Evolutionary conservation across 2,888 invertebrate species (phyloP).

Genomic region (Tetropium fuscum): DNA sequence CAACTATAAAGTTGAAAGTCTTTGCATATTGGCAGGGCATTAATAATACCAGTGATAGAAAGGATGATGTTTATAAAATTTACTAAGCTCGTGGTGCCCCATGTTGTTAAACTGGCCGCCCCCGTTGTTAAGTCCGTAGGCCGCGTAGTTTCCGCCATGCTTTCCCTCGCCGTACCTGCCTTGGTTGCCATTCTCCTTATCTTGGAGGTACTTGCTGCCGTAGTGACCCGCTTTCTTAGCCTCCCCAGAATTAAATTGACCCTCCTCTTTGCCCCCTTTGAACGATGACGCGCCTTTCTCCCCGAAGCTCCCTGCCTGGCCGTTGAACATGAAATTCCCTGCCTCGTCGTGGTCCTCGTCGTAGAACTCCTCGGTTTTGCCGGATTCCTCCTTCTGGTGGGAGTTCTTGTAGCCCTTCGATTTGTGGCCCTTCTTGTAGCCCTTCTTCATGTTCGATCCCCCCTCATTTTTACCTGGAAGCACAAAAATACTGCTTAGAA

Average conservation of each 20-base stretch:
- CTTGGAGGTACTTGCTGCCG: conserved; percentile 68
- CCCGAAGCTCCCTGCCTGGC: conserved; percentile 71
- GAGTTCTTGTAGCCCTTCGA: conserved; percentile 76
- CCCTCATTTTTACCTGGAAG: conserved; percentile 68
- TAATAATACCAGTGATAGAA: conserved; percentile 57
- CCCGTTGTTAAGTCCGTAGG: conserved; percentile 71
- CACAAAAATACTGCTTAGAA: too few species aligned
- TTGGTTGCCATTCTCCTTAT: conserved; percentile 72
- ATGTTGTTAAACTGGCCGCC: conserved; percentile 71
- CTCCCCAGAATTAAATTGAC: conserved; percentile 69
- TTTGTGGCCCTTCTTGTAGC: conserved; percentile 74
- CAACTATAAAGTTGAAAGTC: conserved; percentile 1
- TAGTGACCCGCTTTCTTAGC: conserved; percentile 72
- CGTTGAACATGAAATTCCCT: conserved; percentile 70
- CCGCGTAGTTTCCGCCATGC: conserved; percentile 70
- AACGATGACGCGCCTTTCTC: conserved; percentile 69
- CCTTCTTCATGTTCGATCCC: conserved; percentile 69
- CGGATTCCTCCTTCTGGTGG: conserved; percentile 76
- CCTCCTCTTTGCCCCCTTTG: conserved; percentile 72
- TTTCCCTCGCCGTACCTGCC: conserved; percentile 72
- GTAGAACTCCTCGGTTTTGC: conserved; percentile 74
- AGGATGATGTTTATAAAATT: conserved; percentile 70
- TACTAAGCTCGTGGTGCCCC: conserved; percentile 72
- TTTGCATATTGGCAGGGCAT: background rate
- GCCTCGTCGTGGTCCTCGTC: conserved; percentile 76